Evolutionary conservation across 2,797 vertebrate genomes (phyloP).

Genomic region (Miichthys miiuy): DNA sequence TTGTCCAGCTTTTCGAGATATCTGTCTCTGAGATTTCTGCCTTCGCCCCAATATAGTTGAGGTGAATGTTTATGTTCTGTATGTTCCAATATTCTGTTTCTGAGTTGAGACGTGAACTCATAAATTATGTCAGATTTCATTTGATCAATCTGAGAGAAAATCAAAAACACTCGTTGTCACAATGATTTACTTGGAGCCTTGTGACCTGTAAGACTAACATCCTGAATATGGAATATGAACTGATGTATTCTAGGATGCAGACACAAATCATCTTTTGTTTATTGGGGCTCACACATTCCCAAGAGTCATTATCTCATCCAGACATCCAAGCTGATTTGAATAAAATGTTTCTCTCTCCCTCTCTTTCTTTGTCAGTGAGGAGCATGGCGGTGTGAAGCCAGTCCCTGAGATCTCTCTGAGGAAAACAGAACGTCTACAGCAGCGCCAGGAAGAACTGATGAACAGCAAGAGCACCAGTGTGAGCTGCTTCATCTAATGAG

Average conservation of each 20-base stretch:
- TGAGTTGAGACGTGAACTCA: no score
- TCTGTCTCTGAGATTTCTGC: no score
- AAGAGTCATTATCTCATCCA: background rate
- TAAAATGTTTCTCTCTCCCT: slow-evolving; percentile 2
- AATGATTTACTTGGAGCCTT: no score
- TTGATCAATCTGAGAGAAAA: no score
- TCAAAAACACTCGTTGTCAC: no score
- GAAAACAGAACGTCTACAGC: background rate
- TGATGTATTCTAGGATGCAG: background rate
- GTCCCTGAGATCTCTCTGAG: slow-evolving; percentile 17
- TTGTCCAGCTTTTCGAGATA: no score
- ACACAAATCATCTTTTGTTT: background rate
- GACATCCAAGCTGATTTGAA: background rate
- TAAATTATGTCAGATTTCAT: no score
- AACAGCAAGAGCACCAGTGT: background rate
- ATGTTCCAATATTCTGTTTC: no score
- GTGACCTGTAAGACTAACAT: background rate
- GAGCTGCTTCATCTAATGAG: background rate
- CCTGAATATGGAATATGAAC: background rate
- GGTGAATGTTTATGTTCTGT: no score
- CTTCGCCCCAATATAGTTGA: no score
- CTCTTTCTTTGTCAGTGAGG: slow-evolving; percentile 45
- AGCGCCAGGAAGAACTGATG: slow-evolving; percentile 22
- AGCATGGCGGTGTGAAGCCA: slow-evolving; percentile 24
- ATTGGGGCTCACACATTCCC: background rate